Conservation (phyloP, 2,888 invertebrate species). For the Noctua fimbriata region DNA sequence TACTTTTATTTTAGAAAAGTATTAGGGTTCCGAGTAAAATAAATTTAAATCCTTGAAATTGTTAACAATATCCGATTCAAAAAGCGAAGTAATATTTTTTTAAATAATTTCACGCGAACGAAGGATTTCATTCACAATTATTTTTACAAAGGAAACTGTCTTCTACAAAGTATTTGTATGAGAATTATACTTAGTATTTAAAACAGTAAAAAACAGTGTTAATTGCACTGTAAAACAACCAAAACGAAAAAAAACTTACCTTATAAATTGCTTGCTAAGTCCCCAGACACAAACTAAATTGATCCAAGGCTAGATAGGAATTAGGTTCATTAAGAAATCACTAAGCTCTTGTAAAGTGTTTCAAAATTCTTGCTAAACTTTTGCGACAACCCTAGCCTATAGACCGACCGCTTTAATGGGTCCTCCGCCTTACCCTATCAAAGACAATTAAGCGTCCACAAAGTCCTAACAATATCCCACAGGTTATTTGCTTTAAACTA, state of each 20-base stretch:
- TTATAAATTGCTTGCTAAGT: conserved; percentile 27
- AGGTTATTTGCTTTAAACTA: too few relatives aligned
- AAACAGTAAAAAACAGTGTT: not conserved
- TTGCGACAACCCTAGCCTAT: conserved; percentile 46
- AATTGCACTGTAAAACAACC: not conserved
- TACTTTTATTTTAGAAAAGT: too few relatives aligned
- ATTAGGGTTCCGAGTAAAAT: too few relatives aligned
- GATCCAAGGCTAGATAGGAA: conserved; percentile 20
- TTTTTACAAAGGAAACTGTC: not conserved
- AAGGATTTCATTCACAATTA: not conserved
- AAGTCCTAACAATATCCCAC: too few relatives aligned
- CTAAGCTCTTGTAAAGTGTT: conserved; percentile 27
- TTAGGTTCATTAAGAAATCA: conserved; percentile 36
- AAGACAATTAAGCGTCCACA: too few relatives aligned
- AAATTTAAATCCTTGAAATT: too few relatives aligned
- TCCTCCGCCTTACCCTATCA: too few relatives aligned
- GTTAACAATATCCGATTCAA: too few relatives aligned
- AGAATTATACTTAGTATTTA: not conserved
- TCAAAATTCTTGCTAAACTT: conserved; percentile 24
- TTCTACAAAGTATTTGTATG: not conserved
- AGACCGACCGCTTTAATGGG: too few relatives aligned
- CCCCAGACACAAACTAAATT: conserved; percentile 9
- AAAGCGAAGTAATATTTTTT: too few relatives aligned
- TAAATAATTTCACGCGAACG: too few relatives aligned
- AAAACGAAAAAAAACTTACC: not conserved